Conservation (phyloP, 2,888 invertebrate species). For the Cenopis cana region DNA sequence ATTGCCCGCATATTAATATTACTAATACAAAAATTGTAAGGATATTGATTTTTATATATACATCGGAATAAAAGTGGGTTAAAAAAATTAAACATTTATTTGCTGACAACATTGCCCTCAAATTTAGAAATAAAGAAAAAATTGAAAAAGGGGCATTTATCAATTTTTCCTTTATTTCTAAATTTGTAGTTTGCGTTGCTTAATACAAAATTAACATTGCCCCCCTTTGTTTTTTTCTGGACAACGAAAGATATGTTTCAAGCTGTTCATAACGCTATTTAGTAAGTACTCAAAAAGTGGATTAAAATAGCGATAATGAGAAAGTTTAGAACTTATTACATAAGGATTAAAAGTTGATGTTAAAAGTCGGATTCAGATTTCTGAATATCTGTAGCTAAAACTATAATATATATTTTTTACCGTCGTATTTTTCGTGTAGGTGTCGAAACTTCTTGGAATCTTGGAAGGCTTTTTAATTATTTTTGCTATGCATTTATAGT, state of each 20-base stretch:
- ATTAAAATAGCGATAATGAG: not conserved
- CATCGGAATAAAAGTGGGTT: not conserved
- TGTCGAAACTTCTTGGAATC: constrained; percentile 40
- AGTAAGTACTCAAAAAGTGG: not conserved
- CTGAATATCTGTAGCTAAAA: constrained; percentile 45
- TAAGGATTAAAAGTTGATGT: constrained; percentile 11
- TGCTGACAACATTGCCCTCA: not conserved
- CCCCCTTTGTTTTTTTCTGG: not conserved
- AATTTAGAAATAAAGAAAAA: too few relatives aligned
- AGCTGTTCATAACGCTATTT: not conserved
- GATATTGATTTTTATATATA: not conserved
- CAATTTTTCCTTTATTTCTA: too few relatives aligned
- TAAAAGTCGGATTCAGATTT: constrained; percentile 8
- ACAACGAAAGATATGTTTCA: not conserved
- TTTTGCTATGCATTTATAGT: constrained; percentile 71
- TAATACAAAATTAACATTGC: too few relatives aligned
- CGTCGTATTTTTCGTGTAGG: constrained; percentile 61
- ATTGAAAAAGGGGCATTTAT: too few relatives aligned
- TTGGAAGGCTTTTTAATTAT: constrained; percentile 64
- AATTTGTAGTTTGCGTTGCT: too few relatives aligned
- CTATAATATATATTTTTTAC: constrained; percentile 77
- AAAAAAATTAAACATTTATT: not conserved
- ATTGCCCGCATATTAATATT: not conserved
- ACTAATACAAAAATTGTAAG: not conserved
- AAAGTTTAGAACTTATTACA: not conserved